A percentile compares a stretch with the other conserved stretches of the same genome.
Evolutionary conservation across 2,888 invertebrate genomes (phyloP).

Genomic region (Nomada lathburiana): DNA sequence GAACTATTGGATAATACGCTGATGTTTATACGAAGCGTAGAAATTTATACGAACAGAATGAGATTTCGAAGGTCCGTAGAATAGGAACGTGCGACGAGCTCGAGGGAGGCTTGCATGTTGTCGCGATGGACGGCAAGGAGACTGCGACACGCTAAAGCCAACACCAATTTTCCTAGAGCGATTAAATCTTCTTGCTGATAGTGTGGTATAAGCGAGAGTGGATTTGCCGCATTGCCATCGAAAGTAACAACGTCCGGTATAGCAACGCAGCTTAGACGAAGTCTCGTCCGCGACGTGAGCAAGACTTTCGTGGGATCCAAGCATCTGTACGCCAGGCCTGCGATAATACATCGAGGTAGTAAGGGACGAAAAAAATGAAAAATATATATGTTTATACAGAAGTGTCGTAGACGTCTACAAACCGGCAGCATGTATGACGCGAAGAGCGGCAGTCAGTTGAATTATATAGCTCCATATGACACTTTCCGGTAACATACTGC

Average conservation of each 20-base stretch:
- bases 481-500: constrained; percentile 93
- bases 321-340: constrained; percentile 91
- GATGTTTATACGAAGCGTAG: not conserved
- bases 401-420: constrained; percentile 25
- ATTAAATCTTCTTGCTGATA: constrained; percentile 96
- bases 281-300: constrained; percentile 89
- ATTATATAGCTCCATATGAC: constrained; percentile 98
- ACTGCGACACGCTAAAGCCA: constrained; percentile 97
- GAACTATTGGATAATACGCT: no score
- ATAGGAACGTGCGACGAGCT: constrained; percentile 95
- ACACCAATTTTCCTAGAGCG: constrained; percentile 94
- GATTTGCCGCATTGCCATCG: constrained; percentile 89
- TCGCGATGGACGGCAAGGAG: constrained; percentile 94
- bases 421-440: constrained; percentile 93
- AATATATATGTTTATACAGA: not conserved
- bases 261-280: constrained; percentile 92
- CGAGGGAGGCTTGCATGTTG: constrained; percentile 94
- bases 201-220: constrained; percentile 88
- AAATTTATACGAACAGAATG: constrained; percentile 89
- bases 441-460: constrained; percentile 96
- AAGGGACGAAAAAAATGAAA: not conserved
- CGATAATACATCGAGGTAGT: constrained; percentile 35
- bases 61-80: constrained; percentile 97
- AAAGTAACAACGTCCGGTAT: constrained; percentile 92
- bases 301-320: constrained; percentile 97